Percentiles rank a stretch among this genome's conserved stretches.
Conservation (phyloP, 2,888 invertebrate genomes). For the Stenchaetothrips biformis region DNA sequence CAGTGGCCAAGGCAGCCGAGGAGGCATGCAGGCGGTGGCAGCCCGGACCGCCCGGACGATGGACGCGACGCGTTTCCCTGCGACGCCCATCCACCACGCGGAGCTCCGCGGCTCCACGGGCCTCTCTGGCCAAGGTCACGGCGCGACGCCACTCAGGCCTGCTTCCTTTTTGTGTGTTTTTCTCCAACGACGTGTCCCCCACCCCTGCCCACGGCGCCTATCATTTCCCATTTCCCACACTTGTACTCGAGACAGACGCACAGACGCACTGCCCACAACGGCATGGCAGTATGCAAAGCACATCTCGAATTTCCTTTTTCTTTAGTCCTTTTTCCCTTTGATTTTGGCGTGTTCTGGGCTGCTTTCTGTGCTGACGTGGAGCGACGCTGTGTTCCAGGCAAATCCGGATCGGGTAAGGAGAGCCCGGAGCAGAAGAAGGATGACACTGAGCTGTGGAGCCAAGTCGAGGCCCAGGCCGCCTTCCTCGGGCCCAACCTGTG, state of each 20-base stretch:
- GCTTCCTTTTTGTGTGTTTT: neutral
- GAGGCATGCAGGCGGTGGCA: too few relatives aligned
- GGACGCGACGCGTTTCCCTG: too few relatives aligned
- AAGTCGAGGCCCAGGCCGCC: conserved; percentile 87
- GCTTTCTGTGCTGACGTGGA: neutral
- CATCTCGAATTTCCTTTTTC: neutral
- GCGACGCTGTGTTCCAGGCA: conserved; percentile 39
- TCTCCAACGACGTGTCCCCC: too few relatives aligned
- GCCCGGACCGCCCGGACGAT: too few relatives aligned
- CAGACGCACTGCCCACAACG: too few relatives aligned
- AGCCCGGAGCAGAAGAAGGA: conserved; percentile 44
- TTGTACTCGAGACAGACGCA: too few relatives aligned
- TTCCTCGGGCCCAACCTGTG: conserved; percentile 93
- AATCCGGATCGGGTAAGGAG: conserved; percentile 40
- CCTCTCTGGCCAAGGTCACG: neutral
- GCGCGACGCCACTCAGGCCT: neutral
- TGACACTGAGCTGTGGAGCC: conserved; percentile 60
- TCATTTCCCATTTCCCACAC: too few relatives aligned
- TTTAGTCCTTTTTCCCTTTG: neutral
- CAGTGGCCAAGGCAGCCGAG: too few relatives aligned
- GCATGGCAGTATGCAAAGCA: too few relatives aligned
- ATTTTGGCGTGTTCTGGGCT: neutral
- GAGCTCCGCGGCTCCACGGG: too few relatives aligned
- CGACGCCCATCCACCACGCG: too few relatives aligned
- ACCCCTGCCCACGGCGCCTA: too few relatives aligned